Percentiles rank a stretch among this genome's conserved stretches.
phyloP scores from a whole-genome alignment of 2,888 invertebrate genomes.

The Hirtodrosophila confusa region DNA sequence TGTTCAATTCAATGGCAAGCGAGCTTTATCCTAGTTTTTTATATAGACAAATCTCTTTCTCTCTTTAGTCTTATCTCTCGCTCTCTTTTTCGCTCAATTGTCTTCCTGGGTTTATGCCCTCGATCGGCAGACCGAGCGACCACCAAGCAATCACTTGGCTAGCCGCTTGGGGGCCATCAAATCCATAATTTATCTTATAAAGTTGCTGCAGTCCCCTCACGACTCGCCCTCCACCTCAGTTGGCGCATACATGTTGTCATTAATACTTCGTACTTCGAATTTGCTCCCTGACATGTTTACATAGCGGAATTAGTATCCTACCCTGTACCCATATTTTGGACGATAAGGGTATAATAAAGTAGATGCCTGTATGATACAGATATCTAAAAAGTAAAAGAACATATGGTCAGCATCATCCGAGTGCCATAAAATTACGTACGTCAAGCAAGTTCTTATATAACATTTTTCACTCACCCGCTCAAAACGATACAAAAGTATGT shows the following conservation, averaged over 20 bases:
- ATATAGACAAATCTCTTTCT: neutral
- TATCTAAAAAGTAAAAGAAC: too few relatives aligned
- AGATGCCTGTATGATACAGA: too few relatives aligned
- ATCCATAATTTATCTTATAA: slow-evolving; percentile 60
- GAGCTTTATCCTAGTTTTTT: too few relatives aligned
- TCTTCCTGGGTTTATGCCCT: slow-evolving; percentile 39
- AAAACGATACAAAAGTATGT: too few relatives aligned
- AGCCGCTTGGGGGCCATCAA: slow-evolving; percentile 38
- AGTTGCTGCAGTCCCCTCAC: slow-evolving; percentile 18
- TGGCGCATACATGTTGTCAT: slow-evolving; percentile 12
- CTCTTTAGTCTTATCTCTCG: slow-evolving; percentile 4
- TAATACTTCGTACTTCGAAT: slow-evolving; percentile 18
- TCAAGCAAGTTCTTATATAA: too few relatives aligned
- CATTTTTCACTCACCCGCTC: too few relatives aligned
- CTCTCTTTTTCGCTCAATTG: slow-evolving; percentile 9
- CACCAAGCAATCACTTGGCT: slow-evolving; percentile 20
- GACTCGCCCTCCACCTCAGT: slow-evolving; percentile 16
- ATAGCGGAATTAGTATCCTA: slow-evolving; percentile 11
- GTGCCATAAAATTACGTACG: too few relatives aligned
- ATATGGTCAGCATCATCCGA: too few relatives aligned
- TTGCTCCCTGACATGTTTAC: slow-evolving; percentile 3
- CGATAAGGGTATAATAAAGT: neutral
- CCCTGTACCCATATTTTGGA: slow-evolving; percentile 1
- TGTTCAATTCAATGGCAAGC: too few relatives aligned
- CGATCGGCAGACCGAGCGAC: neutral